Conservation (phyloP, 2,113 vertebrate genomes). For the Epinephelus fuscoguttatus region DNA sequence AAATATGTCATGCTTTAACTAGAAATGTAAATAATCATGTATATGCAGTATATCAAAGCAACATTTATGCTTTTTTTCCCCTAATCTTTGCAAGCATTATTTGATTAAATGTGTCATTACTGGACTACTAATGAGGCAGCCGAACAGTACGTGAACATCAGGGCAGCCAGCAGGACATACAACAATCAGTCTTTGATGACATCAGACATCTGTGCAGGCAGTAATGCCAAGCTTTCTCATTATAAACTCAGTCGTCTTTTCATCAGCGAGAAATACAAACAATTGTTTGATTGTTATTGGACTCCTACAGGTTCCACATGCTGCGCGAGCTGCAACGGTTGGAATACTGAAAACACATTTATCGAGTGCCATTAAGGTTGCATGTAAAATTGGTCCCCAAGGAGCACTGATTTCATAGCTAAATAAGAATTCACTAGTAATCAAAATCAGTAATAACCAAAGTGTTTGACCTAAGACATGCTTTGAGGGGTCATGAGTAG, state of each 20-base stretch:
- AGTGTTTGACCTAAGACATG: neutral
- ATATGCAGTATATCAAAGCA: neutral
- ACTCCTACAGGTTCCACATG: slow-evolving; percentile 68
- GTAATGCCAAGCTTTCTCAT: slow-evolving; percentile 62
- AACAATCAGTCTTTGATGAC: slow-evolving; percentile 73
- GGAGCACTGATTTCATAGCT: slow-evolving; percentile 39
- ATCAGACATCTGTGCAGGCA: slow-evolving; percentile 72
- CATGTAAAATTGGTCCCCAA: slow-evolving; percentile 21
- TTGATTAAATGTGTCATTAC: slow-evolving; percentile 61
- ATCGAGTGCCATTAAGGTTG: slow-evolving; percentile 22
- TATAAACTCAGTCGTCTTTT: slow-evolving; percentile 50
- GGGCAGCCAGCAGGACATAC: slow-evolving; percentile 69
- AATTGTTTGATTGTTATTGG: slow-evolving; percentile 75
- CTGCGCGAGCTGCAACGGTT: slow-evolving; percentile 50
- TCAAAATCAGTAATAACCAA: slow-evolving; percentile 13
- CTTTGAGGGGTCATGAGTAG: neutral
- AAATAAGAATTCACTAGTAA: slow-evolving; percentile 14
- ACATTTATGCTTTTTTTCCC: neutral
- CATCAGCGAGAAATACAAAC: slow-evolving; percentile 71
- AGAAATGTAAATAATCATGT: neutral
- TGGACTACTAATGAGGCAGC: slow-evolving; percentile 61
- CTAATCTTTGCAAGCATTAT: slow-evolving; percentile 27
- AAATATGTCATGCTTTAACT: neutral
- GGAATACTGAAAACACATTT: slow-evolving; percentile 45
- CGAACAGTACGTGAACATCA: slow-evolving; percentile 60